Percentiles rank a stretch among this genome's conserved stretches.
These are phyloP conservation scores for Stegostoma tigrinum DNA, from an alignment of 2,113 vertebrate genomes.

Conservation along the genomic window DNA sequence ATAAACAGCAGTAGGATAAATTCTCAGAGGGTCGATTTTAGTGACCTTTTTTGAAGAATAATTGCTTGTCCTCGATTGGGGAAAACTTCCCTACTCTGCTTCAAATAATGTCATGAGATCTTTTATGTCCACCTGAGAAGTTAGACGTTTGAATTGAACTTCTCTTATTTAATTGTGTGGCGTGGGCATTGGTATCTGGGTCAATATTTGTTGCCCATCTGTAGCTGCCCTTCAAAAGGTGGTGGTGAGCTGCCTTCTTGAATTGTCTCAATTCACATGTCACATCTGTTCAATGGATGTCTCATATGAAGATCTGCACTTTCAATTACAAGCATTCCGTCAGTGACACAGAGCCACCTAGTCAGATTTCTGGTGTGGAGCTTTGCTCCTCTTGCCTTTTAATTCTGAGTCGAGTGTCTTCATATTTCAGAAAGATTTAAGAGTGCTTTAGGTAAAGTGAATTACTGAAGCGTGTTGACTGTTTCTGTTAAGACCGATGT, in stretches of 20 bases:
- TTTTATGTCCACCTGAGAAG: too few species aligned
- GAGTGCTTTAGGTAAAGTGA: background rate
- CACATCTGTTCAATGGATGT: background rate
- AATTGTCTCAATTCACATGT: too few species aligned
- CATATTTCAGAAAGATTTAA: background rate
- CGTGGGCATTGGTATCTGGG: too few species aligned
- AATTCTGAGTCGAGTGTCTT: background rate
- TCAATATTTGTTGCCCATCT: too few species aligned
- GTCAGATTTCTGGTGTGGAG: background rate
- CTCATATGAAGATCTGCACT: background rate
- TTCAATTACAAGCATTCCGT: background rate
- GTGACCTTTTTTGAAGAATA: too few species aligned
- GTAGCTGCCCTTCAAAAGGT: too few species aligned
- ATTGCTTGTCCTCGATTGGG: too few species aligned
- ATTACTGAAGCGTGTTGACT: background rate
- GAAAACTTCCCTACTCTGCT: too few species aligned
- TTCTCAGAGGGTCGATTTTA: background rate
- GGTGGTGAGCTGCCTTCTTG: too few species aligned
- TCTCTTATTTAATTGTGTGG: too few species aligned
- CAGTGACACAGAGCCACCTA: background rate
- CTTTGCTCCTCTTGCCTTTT: background rate
- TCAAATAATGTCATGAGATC: too few species aligned
- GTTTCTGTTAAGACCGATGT: background rate
- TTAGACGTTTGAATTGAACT: too few species aligned
- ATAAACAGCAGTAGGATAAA: background rate